Base-by-base conservation (phyloP, 2,888 invertebrate genomes). In the Cyrtodaria siliqua region DNA sequence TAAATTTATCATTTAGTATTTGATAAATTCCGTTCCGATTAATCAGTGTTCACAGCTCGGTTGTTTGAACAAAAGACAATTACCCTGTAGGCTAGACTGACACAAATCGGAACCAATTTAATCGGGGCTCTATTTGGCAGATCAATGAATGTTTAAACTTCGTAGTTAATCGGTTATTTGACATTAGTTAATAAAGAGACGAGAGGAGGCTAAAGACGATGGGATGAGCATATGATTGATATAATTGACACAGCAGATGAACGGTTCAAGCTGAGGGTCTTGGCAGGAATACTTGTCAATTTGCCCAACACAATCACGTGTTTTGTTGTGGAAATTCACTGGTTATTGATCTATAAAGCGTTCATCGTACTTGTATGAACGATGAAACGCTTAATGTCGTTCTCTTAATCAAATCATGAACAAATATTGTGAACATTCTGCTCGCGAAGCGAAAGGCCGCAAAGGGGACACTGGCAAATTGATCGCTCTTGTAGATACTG, bases 241-340 rank as follows among this genome's bases (percentile, higher is more conserved):
- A 47, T 61, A 61, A 61, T 61, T 61, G 42, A 50, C 50, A 23
- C 29, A 47, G 33, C 29, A 23, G 40, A 18, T 47, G 49, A 33
- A 12, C n/a, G 26, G 14, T 27, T 29, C 50, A 49, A 14, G 49
- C 61, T 61, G 61, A 44, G 60, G 60, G 29, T 60, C 42, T 27
- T 23, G 33, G 24, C 33, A 40, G 33, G 27, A 50, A 0, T 47
- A 18, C 49, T 49, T 33, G 57, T 57, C 57, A 42, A 26, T 26
- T 33, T 57, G 38, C 40, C 57, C 57, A 57, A 57, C 40, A 57
- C 57, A 57, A 57, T 42, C 33, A 4, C 38, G 38, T 57, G 49
- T 29, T 47, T 60, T 60, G n/a, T 24, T 60, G 53, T 53, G 24
- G 53, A 53, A 53, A 29, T 27, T 53, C 53, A 33, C 47, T 16